Percentiles rank a stretch among this genome's conserved stretches.
Conservation (phyloP, 2,113 vertebrate species). For the Alligator mississippiensis region DNA sequence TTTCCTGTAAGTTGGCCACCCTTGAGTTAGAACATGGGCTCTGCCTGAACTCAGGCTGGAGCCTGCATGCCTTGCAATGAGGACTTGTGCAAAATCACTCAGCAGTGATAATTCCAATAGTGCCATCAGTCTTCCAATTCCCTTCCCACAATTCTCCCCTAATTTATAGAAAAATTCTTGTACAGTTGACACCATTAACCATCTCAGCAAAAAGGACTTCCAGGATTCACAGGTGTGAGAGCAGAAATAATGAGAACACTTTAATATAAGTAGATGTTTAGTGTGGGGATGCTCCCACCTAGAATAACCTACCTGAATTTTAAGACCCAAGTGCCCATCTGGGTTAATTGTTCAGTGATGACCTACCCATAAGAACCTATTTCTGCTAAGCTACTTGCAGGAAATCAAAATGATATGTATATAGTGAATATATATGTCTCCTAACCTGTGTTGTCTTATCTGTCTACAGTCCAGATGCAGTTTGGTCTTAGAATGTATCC, state of each 20-base stretch:
- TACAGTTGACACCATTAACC: neutral
- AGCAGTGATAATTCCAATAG: too few species aligned
- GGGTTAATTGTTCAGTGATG: neutral
- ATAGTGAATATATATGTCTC: constrained; percentile 30
- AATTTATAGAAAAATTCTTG: constrained; percentile 37
- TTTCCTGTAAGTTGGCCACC: too few species aligned
- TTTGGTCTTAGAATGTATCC: too few species aligned
- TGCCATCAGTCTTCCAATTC: too few species aligned
- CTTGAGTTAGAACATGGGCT: too few species aligned
- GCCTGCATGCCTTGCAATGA: too few species aligned
- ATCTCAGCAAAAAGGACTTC: constrained; percentile 8
- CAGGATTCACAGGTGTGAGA: neutral
- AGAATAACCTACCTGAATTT: neutral
- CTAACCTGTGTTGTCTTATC: constrained; percentile 44
- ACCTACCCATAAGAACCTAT: neutral
- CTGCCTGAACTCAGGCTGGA: too few species aligned
- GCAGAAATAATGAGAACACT: neutral
- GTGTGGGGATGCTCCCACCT: neutral
- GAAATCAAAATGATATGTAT: constrained; percentile 12
- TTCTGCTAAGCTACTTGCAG: constrained; percentile 35
- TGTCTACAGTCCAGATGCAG: constrained; percentile 10
- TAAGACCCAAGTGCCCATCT: constrained; percentile 10
- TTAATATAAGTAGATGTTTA: too few species aligned
- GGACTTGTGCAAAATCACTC: too few species aligned
- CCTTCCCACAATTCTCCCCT: neutral